Evolutionary conservation across 2,888 invertebrate genomes (phyloP).

Genomic region (Cerastis rubricosa): DNA sequence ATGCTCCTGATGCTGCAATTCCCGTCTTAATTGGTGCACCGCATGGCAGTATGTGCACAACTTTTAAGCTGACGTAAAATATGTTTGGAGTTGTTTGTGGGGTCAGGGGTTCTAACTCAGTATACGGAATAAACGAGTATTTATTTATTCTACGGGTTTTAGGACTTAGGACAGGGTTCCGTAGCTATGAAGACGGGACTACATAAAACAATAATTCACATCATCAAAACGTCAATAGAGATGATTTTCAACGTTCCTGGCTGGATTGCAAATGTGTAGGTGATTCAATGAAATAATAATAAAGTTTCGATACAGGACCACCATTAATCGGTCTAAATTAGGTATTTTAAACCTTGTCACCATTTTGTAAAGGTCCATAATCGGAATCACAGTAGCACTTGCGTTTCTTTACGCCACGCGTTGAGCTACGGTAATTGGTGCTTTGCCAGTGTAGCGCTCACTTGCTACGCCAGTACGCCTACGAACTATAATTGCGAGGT

Average conservation of each 20-base stretch:
- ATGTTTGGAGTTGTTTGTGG: conserved; percentile 31
- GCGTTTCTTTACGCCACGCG: conserved; percentile 8
- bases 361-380: neutral
- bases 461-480: conserved; percentile 16
- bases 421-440: conserved; percentile 12
- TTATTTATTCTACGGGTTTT: neutral
- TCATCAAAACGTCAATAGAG: neutral
- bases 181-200: no score
- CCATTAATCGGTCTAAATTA: neutral
- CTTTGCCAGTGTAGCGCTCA: conserved; percentile 24
- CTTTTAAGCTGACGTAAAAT: conserved; percentile 48
- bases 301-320: no score
- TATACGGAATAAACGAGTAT: neutral
- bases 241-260: neutral
- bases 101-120: neutral
- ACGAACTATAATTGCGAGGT: neutral
- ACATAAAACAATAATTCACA: no score
- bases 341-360: neutral
- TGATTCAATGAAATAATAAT: neutral
- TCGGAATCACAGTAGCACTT: neutral
- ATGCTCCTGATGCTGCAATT: conserved; percentile 55
- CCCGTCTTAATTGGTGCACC: conserved; percentile 53
- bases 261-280: neutral
- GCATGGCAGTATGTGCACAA: conserved; percentile 37
- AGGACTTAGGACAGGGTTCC: neutral